These are phyloP conservation scores for Oreortyx pictus DNA, from an alignment of 2,797 vertebrate genomes.

Conservation along the genomic window DNA sequence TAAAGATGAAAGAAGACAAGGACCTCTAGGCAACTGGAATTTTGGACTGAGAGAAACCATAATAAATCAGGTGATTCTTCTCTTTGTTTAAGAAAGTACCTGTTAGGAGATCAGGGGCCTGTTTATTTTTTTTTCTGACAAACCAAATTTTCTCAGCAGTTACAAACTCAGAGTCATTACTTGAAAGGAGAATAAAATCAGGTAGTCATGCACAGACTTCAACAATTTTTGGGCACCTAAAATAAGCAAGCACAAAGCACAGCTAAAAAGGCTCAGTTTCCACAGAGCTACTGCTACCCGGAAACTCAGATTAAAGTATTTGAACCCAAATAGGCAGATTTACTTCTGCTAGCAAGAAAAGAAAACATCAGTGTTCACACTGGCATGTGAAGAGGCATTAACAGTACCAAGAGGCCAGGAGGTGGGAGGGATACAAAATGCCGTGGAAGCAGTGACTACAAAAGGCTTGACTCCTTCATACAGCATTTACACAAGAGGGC, in stretches of 20 bases:
- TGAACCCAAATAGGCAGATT: background rate
- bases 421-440: background rate
- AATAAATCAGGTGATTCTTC: slow-evolving; percentile 52
- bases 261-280: background rate
- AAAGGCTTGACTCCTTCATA: background rate
- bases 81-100: slow-evolving; percentile 50
- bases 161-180: slow-evolving; percentile 6
- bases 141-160: slow-evolving; percentile 15
- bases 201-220: background rate
- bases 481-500: background rate
- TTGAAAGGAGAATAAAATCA: slow-evolving; percentile 39
- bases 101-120: background rate
- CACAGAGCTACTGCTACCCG: background rate
- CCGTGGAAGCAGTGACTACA: background rate
- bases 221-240: background rate
- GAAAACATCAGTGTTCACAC: background rate
- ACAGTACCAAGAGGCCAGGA: background rate
- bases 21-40: slow-evolving; percentile 46
- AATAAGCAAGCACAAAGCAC: background rate
- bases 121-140: slow-evolving; percentile 60
- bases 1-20: slow-evolving; percentile 59
- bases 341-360: background rate
- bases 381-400: background rate
- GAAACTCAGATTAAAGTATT: background rate
- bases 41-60: background rate